These are phyloP conservation scores for Boleophthalmus pectinirostris DNA, from an alignment of 2,113 vertebrate species.

Conservation along the genomic window DNA sequence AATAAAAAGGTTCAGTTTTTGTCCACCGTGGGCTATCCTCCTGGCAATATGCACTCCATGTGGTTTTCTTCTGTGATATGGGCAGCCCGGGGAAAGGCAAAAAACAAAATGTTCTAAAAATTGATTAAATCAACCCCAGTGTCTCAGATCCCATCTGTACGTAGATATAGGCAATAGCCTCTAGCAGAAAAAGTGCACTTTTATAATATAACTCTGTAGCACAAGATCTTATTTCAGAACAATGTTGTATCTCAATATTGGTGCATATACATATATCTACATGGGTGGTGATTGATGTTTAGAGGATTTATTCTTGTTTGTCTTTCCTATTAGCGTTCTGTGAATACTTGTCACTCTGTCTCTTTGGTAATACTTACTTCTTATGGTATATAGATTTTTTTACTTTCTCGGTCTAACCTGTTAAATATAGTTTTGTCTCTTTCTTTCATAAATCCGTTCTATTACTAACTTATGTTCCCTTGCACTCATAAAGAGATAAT, in stretches of 20 bases:
- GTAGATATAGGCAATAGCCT: slow-evolving; percentile 59
- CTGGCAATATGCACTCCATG: slow-evolving; percentile 60
- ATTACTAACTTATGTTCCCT: not conserved
- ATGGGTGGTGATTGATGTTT: slow-evolving; percentile 13
- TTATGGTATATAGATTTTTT: not conserved
- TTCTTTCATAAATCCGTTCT: too few relatives aligned
- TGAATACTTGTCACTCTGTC: not conserved
- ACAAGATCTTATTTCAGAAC: slow-evolving; percentile 26
- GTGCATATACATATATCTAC: not conserved
- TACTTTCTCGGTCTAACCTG: not conserved
- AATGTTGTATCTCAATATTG: slow-evolving; percentile 4
- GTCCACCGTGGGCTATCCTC: slow-evolving; percentile 71
- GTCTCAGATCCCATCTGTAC: slow-evolving; percentile 59
- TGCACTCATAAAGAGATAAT: not conserved
- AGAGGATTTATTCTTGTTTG: not conserved
- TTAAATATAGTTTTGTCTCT: too few relatives aligned
- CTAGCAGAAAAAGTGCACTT: slow-evolving; percentile 44
- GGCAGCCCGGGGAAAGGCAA: slow-evolving; percentile 60
- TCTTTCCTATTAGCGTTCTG: not conserved
- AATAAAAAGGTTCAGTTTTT: slow-evolving; percentile 64
- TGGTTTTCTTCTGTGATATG: slow-evolving; percentile 60
- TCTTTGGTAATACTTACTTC: not conserved
- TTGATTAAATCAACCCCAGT: slow-evolving; percentile 67
- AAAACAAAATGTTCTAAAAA: slow-evolving; percentile 72
- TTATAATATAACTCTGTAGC: slow-evolving; percentile 29